Base-by-base conservation (phyloP, 2,888 invertebrate genomes). In the Sminthurinus aureus region DNA sequence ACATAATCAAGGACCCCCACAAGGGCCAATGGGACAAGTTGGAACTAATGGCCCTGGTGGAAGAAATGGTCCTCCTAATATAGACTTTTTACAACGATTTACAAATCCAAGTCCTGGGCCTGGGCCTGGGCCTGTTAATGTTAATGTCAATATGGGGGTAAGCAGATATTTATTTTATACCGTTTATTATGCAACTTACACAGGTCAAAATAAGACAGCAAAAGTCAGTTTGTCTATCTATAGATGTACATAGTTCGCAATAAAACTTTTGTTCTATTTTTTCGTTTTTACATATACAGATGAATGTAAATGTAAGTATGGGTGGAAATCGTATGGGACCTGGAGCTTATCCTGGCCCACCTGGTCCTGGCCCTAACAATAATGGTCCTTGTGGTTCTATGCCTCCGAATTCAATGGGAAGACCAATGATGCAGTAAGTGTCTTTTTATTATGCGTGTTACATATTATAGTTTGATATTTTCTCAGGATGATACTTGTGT, bases 1-100 rank as follows among this genome's bases (percentile, higher is more conserved):
- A 90, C 88, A 89, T 82, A 88, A 88, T 85, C 88, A 88, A 85
- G 86, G 86, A 24, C 24, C 20, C n/a, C 24, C 69, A 85, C 88
- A 88, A 84, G 85, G 86, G 15, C 83, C 83, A n/a, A 87, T 87
- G 86, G 84, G 85, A 20, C 87, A 85, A 50, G 80, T 84, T 50
- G 87, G 87, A 82, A 84, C 84, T 9, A 85, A 83, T 9, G 67
- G 94, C 89, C 93, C 93, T 15, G 93, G 93, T 89, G 92, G 93
- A 85, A 92, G 96, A 74, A 95, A 95, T 13, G 96, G 96, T 8
- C 20, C 15, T 11, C 96, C 96, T 69, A 95, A 96, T 91, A 92
- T 97, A 86, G 96, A 97, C 89, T 97, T 97, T 91, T 91, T 97
- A 83, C 96, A 96, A 89, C 93, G 97, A 84, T 97, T 95, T 89